A percentile compares a stretch with the other conserved stretches of the same genome.
These are phyloP conservation scores for Sapajus apella DNA, from an alignment of 2,113 vertebrate species.

Conservation along the genomic window DNA sequence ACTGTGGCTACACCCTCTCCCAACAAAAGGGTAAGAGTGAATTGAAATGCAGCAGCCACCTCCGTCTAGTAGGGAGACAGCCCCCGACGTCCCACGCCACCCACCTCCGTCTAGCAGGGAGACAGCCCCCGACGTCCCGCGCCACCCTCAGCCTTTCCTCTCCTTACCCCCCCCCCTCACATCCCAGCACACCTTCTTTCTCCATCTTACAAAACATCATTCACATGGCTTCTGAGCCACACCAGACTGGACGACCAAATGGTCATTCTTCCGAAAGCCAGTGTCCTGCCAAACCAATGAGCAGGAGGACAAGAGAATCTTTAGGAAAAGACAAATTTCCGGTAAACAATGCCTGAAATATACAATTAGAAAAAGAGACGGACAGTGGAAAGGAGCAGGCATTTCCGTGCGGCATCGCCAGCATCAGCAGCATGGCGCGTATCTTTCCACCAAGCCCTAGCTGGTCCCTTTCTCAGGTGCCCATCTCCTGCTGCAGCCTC, in stretches of 20 bases:
- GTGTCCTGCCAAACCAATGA: background rate
- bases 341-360: background rate
- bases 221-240: background rate
- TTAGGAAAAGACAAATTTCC: background rate
- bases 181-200: background rate
- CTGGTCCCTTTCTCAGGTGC: fast-evolving
- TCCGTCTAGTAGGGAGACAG: background rate
- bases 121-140: too few species aligned
- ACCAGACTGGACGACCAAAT: background rate
- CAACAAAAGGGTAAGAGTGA: background rate
- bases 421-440: fast-evolving
- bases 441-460: background rate
- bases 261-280: background rate
- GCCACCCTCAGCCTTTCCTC: background rate
- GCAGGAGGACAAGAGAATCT: background rate
- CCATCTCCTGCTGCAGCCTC: background rate
- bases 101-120: too few species aligned
- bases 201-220: background rate
- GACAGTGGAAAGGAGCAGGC: background rate
- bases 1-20: background rate
- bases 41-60: background rate
- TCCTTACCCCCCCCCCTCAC: background rate
- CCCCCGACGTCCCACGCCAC: too few species aligned
- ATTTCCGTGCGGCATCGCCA: too few species aligned
- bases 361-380: background rate